These are phyloP conservation scores for Ctenopoma kingsleyae DNA, from an alignment of 2,797 vertebrate species.

Conservation along the genomic window DNA sequence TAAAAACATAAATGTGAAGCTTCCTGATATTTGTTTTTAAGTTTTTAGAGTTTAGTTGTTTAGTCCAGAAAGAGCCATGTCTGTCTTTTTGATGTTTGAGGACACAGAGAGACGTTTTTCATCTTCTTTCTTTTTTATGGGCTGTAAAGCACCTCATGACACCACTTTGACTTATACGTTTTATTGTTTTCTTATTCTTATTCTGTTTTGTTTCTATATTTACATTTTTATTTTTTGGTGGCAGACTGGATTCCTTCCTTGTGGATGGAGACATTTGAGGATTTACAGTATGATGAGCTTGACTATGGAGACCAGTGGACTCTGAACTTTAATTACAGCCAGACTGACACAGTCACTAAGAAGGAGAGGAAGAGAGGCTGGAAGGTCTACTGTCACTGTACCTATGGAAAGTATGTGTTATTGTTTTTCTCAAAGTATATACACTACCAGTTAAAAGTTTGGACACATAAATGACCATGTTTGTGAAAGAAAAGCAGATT, in stretches of 20 bases:
- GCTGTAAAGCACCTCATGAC: no score
- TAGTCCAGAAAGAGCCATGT: not conserved
- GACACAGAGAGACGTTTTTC: not conserved
- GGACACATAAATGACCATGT: no score
- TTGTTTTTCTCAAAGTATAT: not conserved
- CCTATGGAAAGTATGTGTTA: conserved; percentile 58
- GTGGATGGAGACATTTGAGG: conserved; percentile 63
- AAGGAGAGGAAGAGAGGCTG: conserved; percentile 66
- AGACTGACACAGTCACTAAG: conserved; percentile 28
- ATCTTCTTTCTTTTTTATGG: not conserved
- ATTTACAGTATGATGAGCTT: conserved; percentile 59
- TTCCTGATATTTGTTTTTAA: not conserved
- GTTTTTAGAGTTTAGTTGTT: not conserved
- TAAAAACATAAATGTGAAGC: not conserved
- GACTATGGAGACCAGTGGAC: conserved; percentile 70
- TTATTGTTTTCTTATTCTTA: not conserved
- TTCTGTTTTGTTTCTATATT: no score
- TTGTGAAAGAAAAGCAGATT: no score
- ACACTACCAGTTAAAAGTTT: no score
- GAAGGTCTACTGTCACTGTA: conserved; percentile 54
- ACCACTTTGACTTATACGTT: not conserved
- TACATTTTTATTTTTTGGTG: not conserved
- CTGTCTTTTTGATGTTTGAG: not conserved
- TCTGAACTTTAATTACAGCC: conserved; percentile 69
- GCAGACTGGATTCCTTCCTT: conserved; percentile 66